Percentiles rank a stretch among this genome's conserved stretches.
Evolutionary conservation across 2,888 invertebrate genomes (phyloP).

Genomic region (Aleiodes leptofemur): DNA sequence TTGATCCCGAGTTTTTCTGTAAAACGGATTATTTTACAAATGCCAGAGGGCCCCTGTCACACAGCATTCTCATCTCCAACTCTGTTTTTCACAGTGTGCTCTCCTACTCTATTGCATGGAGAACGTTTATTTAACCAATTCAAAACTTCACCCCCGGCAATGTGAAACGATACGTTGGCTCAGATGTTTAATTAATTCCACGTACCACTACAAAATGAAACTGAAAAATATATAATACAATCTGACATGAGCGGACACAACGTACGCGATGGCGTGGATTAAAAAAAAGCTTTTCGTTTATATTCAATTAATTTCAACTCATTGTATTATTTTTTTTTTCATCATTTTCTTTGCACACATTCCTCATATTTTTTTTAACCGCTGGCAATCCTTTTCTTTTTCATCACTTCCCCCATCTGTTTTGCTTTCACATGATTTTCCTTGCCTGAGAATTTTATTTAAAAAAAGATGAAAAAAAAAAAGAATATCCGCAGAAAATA

Average conservation of each 20-base stretch:
- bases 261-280: slow-evolving; percentile 45
- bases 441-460: slow-evolving; percentile 33
- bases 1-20: slow-evolving; percentile 18
- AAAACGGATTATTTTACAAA: slow-evolving; percentile 32
- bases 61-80: background rate
- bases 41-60: slow-evolving; percentile 21
- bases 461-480: background rate
- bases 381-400: slow-evolving; percentile 25
- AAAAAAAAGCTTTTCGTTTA: slow-evolving; percentile 44
- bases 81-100: slow-evolving; percentile 2
- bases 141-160: slow-evolving; percentile 26
- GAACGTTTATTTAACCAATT: slow-evolving; percentile 44
- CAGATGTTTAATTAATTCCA: slow-evolving; percentile 71
- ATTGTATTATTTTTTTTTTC: slow-evolving; percentile 20
- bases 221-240: slow-evolving; percentile 65
- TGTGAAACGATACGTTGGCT: slow-evolving; percentile 56
- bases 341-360: slow-evolving; percentile 7
- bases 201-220: slow-evolving; percentile 67
- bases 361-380: slow-evolving; percentile 22
- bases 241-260: slow-evolving; percentile 53
- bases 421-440: slow-evolving; percentile 39
- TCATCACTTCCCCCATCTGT: slow-evolving; percentile 9
- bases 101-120: slow-evolving; percentile 21
- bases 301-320: slow-evolving; percentile 15
- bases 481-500: slow-evolving; percentile 2